phyloP scores from a whole-genome alignment of 2,113 vertebrate genomes.

The Meles meles region DNA sequence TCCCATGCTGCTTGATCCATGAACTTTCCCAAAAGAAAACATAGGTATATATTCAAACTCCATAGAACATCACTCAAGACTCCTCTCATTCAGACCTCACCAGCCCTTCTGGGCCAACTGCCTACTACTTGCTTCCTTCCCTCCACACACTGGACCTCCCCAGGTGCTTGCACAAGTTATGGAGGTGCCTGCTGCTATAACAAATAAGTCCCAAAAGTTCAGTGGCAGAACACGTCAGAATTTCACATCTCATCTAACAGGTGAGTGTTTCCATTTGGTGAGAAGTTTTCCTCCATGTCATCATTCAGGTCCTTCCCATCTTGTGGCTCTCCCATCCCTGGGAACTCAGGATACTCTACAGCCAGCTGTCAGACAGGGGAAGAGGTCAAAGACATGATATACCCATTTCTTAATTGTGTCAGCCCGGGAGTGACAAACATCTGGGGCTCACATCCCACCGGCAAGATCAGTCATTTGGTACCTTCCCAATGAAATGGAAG shows the following conservation, averaged over 20 bases:
- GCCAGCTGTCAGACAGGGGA: too few species aligned
- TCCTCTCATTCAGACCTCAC: not conserved
- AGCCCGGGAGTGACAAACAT: not conserved
- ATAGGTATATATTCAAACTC: not conserved
- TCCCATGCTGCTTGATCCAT: not conserved
- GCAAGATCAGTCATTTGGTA: not conserved
- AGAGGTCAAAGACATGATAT: not conserved
- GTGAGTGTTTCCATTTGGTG: not conserved
- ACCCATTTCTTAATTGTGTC: not conserved
- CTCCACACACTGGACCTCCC: fast-evolving
- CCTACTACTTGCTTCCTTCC: not conserved
- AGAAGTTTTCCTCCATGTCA: not conserved
- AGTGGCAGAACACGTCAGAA: fast-evolving
- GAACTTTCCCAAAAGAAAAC: not conserved
- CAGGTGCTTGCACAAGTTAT: fast-evolving
- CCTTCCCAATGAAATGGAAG: not conserved
- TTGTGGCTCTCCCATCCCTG: not conserved
- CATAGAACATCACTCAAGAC: not conserved
- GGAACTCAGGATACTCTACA: not conserved
- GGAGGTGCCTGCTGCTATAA: not conserved
- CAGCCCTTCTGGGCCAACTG: not conserved
- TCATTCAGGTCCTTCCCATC: not conserved
- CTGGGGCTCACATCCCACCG: not conserved
- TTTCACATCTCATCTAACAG: not conserved
- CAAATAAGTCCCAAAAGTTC: not conserved